Percentiles rank a stretch among this genome's conserved stretches.
Evolutionary conservation across 1,140 invertebrate species (phyloP).

Genomic region (Tetraneura akinire): DNA sequence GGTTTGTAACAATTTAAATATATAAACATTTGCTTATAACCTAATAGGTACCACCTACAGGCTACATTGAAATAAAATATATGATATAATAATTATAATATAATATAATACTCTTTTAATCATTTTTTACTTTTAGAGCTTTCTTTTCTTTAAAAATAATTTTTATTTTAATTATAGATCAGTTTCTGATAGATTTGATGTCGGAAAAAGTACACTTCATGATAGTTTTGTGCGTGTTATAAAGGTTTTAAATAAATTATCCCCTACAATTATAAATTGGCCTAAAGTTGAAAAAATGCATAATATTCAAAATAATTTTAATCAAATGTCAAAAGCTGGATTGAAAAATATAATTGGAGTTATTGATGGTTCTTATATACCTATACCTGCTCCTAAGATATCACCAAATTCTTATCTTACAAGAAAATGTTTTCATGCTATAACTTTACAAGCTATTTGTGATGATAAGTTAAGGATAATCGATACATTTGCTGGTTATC

Average conservation of each 20-base stretch:
- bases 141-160: too few species aligned
- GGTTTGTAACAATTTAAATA: too few species aligned
- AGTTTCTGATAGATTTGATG: constrained; percentile 12
- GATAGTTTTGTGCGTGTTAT: neutral
- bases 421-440: neutral
- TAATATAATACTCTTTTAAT: too few species aligned
- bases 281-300: neutral
- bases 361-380: neutral
- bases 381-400: neutral
- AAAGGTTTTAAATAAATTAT: neutral
- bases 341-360: neutral
- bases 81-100: too few species aligned
- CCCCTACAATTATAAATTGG: neutral
- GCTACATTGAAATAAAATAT: too few species aligned
- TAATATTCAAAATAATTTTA: neutral
- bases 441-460: neutral
- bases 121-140: too few species aligned
- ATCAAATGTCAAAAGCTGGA: neutral
- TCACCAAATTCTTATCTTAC: neutral
- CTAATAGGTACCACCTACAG: too few species aligned
- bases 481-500: constrained; percentile 8
- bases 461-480: neutral
- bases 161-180: neutral
- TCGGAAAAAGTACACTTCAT: neutral
- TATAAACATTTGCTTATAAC: too few species aligned